phyloP scores from a whole-genome alignment of 2,888 invertebrate species.

The Acleris emargana region DNA sequence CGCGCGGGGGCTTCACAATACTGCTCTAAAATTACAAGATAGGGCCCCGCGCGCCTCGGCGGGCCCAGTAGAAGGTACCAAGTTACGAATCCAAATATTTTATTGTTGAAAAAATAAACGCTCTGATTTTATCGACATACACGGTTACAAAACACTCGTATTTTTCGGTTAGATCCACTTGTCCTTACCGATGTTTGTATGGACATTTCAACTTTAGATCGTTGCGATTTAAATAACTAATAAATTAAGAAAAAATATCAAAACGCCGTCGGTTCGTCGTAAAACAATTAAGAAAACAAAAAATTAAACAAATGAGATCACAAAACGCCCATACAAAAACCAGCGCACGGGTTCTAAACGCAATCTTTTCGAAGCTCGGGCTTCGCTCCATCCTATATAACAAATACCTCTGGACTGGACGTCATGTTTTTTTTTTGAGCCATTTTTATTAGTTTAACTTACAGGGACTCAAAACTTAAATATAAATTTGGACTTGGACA shows the following conservation, averaged over 20 bases:
- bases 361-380: slow-evolving; percentile 24
- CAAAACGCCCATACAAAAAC: slow-evolving; percentile 71
- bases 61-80: slow-evolving; percentile 41
- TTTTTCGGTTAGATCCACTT: slow-evolving; percentile 45
- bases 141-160: slow-evolving; percentile 62
- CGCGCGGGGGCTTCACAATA: slow-evolving; percentile 23
- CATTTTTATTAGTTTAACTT: no score
- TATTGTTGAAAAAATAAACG: slow-evolving; percentile 74
- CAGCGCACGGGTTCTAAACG: slow-evolving; percentile 45
- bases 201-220: slow-evolving; percentile 58
- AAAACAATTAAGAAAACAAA: slow-evolving; percentile 46
- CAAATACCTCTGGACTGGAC: neutral
- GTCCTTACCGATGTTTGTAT: slow-evolving; percentile 65
- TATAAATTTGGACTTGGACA: no score
- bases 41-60: slow-evolving; percentile 19
- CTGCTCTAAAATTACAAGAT: slow-evolving; percentile 27
- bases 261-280: slow-evolving; percentile 40
- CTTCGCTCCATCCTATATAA: neutral
- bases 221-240: slow-evolving; percentile 58
- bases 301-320: slow-evolving; percentile 68
- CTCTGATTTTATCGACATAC: slow-evolving; percentile 59
- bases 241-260: slow-evolving; percentile 48
- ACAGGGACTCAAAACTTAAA: no score
- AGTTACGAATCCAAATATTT: slow-evolving; percentile 56
- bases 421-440: no score